Base-by-base conservation (phyloP, 2,113 vertebrate genomes). In the Lutjanus erythropterus region DNA sequence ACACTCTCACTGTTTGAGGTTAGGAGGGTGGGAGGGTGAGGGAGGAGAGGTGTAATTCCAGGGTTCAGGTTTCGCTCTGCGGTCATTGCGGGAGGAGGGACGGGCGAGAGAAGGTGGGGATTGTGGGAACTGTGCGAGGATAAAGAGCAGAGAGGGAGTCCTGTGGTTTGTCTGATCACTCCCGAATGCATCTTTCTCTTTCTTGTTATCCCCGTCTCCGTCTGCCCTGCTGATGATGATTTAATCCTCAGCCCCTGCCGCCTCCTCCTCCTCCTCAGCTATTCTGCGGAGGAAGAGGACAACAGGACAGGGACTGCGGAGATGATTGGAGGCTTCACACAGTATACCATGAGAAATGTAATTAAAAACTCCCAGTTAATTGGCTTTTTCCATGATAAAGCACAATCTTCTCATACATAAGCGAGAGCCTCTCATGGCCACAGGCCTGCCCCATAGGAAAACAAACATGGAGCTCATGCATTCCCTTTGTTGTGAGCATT, bases 41-140 rank as follows among this genome's bases (percentile, higher is more conserved):
- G 77, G 55, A 16, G 44, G 55, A 46, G 75, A 64, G 68, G 75
- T 85, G 68, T 93, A 93, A 95, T 93, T 92, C 89, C 82, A 92
- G 86, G 88, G 83, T 93, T 95, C 89, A 85, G 85, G 82, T 95
- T 95, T 95, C 95, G 90, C 80, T 90, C 78, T 92, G 93, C 50
- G 92, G 94, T 93, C 75, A 35, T 62, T 88, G 87, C 31, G 89
- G 90, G 90, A 88, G 84, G 83, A 85, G 81, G 88, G 83, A 78
- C 11, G 76, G 69, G 69, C 39, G 39, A 79, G 80, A 25, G 77
- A 84, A 90, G 91, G 91, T 87, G 83, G 92, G 77, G 62, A 86
- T 89, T 90, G 91, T 91, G 90, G 89, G 90, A 93, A 91, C 74
- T 8, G 65, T 78, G 80, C 33, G 16, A 90, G 84, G 86, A 91